phyloP scores from a whole-genome alignment of 2,113 vertebrate genomes.

The Psilopsiagon aymara region DNA sequence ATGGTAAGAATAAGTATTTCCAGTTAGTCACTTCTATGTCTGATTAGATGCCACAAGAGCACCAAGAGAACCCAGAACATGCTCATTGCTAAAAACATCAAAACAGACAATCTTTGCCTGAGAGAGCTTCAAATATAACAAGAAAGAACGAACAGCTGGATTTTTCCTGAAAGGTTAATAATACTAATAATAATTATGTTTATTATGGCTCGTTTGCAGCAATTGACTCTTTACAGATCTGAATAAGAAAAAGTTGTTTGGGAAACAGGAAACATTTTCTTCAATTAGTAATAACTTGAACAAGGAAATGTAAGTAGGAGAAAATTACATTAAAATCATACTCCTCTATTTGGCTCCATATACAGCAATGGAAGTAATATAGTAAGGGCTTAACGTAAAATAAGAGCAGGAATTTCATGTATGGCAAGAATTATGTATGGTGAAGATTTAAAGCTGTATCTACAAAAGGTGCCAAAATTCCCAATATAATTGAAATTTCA shows the following conservation, averaged over 20 bases:
- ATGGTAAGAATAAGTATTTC: neutral
- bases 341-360: neutral
- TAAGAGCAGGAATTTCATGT: neutral
- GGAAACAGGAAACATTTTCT: neutral
- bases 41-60: neutral
- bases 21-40: neutral
- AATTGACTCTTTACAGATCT: neutral
- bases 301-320: neutral
- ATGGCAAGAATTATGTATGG: neutral
- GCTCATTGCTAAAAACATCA: neutral
- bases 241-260: neutral
- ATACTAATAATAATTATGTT: rapidly evolving
- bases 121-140: neutral
- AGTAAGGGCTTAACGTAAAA: neutral
- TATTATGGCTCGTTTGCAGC: neutral
- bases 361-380: neutral
- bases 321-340: neutral
- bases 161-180: neutral
- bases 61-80: neutral
- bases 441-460: neutral
- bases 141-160: neutral
- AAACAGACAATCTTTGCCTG: neutral
- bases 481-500: neutral
- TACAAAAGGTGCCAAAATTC: neutral
- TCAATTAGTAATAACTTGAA: neutral